Conservation (phyloP, 30 jellyfish, hydroid and myxozoan genomes). For the Aurelia sp. region DNA sequence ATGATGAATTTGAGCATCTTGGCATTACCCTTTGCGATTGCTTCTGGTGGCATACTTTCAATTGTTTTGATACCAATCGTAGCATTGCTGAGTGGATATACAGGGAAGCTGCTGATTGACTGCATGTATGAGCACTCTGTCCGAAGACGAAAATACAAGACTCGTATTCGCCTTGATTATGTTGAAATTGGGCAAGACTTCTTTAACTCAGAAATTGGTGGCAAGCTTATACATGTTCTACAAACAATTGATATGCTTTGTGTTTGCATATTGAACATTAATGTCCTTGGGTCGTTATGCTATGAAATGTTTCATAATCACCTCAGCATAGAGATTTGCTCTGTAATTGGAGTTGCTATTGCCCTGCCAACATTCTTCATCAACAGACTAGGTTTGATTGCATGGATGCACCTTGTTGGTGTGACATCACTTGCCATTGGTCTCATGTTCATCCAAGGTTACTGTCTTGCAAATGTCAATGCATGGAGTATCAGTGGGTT, state of each 20-base stretch:
- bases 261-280: constrained; percentile 78
- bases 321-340: constrained; percentile 73
- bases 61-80: constrained; percentile 67
- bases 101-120: constrained; percentile 76
- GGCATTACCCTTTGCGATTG: constrained; percentile 88
- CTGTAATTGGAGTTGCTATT: constrained; percentile 85
- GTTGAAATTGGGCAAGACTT: constrained; percentile 86
- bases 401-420: constrained; percentile 92
- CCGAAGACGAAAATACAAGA: constrained; percentile 50
- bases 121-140: constrained; percentile 82
- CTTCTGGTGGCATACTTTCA: constrained; percentile 77
- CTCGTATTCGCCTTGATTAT: constrained; percentile 69
- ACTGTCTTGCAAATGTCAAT: constrained; percentile 61
- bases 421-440: constrained; percentile 82
- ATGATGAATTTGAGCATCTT: constrained; percentile 75
- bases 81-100: constrained; percentile 68
- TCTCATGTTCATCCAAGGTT: constrained; percentile 69
- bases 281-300: constrained; percentile 84
- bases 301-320: constrained; percentile 72
- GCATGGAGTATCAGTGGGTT: constrained; percentile 55
- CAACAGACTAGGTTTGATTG: constrained; percentile 69
- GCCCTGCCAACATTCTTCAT: constrained; percentile 93
- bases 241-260: constrained; percentile 82
- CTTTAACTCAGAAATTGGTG: constrained; percentile 71
- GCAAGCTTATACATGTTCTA: constrained; percentile 58